These are phyloP conservation scores for Neosilurus hyrtlii DNA, from an alignment of 2,797 vertebrate genomes.

Conservation along the genomic window DNA sequence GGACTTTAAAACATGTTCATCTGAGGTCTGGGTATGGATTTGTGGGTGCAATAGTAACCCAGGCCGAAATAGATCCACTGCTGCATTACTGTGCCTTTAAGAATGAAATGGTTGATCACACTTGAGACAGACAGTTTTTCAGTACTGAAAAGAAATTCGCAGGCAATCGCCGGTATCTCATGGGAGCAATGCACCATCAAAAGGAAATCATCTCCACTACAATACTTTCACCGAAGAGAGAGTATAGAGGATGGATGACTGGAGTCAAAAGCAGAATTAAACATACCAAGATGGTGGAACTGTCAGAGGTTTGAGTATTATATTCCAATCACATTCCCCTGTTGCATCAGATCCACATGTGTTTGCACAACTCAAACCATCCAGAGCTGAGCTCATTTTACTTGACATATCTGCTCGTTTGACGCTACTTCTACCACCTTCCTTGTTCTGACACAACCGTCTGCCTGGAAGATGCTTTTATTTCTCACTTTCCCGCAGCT, in stretches of 20 bases:
- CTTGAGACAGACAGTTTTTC: not conserved
- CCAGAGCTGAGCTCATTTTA: not conserved
- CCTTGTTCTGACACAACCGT: not conserved
- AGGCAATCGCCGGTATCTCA: not conserved
- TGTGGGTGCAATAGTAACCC: slow-evolving; percentile 14
- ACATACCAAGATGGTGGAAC: not conserved
- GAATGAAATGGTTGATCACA: slow-evolving; percentile 11
- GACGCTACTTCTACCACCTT: not conserved
- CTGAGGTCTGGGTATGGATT: not conserved
- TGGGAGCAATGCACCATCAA: not conserved
- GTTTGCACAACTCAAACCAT: not conserved
- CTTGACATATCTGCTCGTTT: not conserved
- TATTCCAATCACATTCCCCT: not conserved
- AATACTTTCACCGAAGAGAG: not conserved
- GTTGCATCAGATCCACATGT: not conserved
- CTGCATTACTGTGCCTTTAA: slow-evolving; percentile 9
- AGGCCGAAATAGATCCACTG: not conserved
- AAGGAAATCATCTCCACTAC: slow-evolving; percentile 18
- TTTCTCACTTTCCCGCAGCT: not conserved
- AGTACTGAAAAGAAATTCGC: slow-evolving; percentile 12
- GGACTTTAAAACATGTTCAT: not conserved
- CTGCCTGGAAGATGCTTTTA: not conserved
- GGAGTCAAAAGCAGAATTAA: not conserved
- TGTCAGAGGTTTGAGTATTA: not conserved
- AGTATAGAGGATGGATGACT: not conserved